Evolutionary conservation across 2,888 invertebrate genomes (phyloP), one percentile per base, ranked within the genome.

Genomic region (Tyria jacobaeae): DNA sequence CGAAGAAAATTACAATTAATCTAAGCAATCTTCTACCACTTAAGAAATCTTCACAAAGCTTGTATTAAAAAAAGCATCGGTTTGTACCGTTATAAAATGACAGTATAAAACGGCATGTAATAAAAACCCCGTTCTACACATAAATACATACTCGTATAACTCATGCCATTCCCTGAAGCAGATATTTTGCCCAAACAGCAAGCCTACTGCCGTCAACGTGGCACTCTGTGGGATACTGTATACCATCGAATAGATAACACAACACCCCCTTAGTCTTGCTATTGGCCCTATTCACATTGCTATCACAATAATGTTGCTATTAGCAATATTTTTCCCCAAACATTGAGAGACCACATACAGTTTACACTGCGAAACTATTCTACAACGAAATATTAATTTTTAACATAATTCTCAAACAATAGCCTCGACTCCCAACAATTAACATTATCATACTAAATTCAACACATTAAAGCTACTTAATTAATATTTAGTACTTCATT

Each of bases 401-500:
- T 55, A 64, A 73, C 60, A 64, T 63, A 64, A 76, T 7, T 37
- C 9, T 27, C 4, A 49, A 63, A 75, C 74, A 75, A 75, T 76
- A 53, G 71, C 34, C 0, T 25, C 53, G n/a, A 48, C 27, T 25
- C 56, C 53, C 58, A 57, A 64, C 61, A 70, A 57, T 75, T 35
- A 49, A 57, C 59, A 59, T 62, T 70, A 44, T 76, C 66, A 64
- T 64, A 68, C 58, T 62, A 58, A 25, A 49, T 31, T 31, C 7
- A 60, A 54, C 60, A 63, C 59, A 58, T 63, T 47, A 59, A 59
- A 55, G 15, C 62, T 54, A 60, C 57, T 55, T 70, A 76, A 75
- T 76, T 76, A 70, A 54, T 31, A n/a, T 68, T 73, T 66, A 66
- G 35, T 64, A 48, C 62, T 31, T 56, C n/a, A 76, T 70, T 60